These are phyloP conservation scores for Callyntrura sp. DNA, from an alignment of 2,888 invertebrate species.

Conservation along the genomic window DNA sequence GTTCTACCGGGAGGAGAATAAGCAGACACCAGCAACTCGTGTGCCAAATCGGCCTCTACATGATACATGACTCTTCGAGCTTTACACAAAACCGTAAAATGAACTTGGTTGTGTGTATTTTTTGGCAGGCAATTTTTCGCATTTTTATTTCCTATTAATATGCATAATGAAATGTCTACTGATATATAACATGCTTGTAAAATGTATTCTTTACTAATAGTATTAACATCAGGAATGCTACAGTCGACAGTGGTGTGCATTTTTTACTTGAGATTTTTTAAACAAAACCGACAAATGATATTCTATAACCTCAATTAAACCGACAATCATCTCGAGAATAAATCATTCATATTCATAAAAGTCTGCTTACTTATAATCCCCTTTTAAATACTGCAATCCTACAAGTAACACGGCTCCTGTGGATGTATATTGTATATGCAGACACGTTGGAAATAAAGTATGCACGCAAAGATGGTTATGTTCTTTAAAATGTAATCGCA, in stretches of 20 bases:
- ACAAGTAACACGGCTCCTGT: background rate
- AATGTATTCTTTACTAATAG: too few species aligned
- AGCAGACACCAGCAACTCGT: background rate
- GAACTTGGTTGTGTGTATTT: background rate
- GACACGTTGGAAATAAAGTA: too few species aligned
- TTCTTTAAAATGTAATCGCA: background rate
- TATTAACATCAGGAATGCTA: background rate
- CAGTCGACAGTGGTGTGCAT: background rate
- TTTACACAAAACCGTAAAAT: conserved; percentile 14
- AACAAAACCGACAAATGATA: conserved; percentile 6
- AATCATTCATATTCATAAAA: background rate
- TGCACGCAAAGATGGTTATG: background rate
- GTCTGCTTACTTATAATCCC: background rate
- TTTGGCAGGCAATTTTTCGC: background rate
- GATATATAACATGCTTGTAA: too few species aligned
- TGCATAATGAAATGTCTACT: background rate
- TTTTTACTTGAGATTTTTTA: background rate
- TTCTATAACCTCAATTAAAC: too few species aligned
- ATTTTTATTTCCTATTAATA: conserved; percentile 22
- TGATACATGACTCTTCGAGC: background rate
- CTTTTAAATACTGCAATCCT: background rate
- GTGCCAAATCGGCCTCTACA: conserved; percentile 19
- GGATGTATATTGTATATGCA: too few species aligned
- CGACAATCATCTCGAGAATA: conserved; percentile 22
- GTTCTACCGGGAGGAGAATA: background rate